Evolutionary conservation across 2,797 vertebrate species (phyloP).

Genomic region (Delichon dasypus): DNA sequence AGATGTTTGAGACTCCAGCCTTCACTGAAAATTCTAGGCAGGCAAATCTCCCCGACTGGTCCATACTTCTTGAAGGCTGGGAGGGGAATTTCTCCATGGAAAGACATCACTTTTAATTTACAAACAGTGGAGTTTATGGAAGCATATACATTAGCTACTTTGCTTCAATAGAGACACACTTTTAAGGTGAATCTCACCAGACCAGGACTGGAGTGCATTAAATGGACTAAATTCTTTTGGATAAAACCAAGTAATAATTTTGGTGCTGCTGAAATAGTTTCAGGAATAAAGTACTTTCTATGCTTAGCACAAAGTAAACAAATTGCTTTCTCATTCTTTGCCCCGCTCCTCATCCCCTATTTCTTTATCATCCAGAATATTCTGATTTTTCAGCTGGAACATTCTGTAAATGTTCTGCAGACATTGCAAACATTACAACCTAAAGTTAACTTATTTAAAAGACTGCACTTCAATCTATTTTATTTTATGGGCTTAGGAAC

Average conservation of each 20-base stretch:
- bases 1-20: neutral
- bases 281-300: neutral
- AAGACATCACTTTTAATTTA: neutral
- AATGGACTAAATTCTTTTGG: neutral
- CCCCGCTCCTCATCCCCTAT: rapidly evolving
- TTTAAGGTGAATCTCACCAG: neutral
- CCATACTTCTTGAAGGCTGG: neutral
- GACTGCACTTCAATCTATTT: neutral
- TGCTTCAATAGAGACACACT: neutral
- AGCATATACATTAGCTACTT: neutral
- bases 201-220: neutral
- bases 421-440: neutral
- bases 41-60: neutral
- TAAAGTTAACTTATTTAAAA: neutral
- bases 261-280: neutral
- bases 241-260: neutral
- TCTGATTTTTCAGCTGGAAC: neutral
- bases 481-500: neutral
- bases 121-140: neutral
- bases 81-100: neutral
- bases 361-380: neutral
- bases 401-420: neutral
- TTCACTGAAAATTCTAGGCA: neutral
- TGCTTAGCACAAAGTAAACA: neutral
- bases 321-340: neutral